Evolutionary conservation across 2,113 vertebrate genomes (phyloP).

Genomic region (Rhabdornis inornatus): DNA sequence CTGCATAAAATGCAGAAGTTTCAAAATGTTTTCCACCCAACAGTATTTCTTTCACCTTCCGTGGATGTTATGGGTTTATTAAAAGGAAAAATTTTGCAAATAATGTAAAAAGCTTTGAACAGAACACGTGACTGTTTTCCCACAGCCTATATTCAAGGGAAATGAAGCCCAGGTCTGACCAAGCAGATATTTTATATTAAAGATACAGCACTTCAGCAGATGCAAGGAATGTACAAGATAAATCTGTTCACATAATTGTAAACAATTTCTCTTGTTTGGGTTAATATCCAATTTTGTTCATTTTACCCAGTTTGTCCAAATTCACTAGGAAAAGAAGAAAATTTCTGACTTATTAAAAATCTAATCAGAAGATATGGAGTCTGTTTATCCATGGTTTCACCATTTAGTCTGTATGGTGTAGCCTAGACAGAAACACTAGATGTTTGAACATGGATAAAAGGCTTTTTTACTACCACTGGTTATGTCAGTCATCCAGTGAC

Average conservation of each 20-base stretch:
- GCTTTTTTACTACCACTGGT: background rate
- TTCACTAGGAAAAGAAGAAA: background rate
- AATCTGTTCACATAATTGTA: background rate
- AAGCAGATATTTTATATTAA: background rate
- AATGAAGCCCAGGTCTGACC: background rate
- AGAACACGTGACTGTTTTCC: background rate
- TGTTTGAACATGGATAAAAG: background rate
- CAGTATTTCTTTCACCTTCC: background rate
- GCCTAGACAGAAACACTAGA: background rate
- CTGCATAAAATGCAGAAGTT: conserved; percentile 36
- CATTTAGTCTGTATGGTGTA: background rate
- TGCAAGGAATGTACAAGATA: background rate
- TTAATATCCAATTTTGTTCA: background rate
- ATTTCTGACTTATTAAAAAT: background rate
- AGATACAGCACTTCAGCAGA: background rate
- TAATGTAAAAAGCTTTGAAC: background rate
- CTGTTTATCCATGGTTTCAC: background rate
- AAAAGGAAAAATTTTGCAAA: background rate
- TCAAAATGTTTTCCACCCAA: background rate
- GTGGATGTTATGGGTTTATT: background rate
- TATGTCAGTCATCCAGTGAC: background rate
- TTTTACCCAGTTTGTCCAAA: background rate
- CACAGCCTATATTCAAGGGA: background rate
- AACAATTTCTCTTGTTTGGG: background rate
- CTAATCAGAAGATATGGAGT: background rate